Evolutionary conservation across 2,888 invertebrate genomes (phyloP).

Genomic region (Allolobophora icterica): DNA sequence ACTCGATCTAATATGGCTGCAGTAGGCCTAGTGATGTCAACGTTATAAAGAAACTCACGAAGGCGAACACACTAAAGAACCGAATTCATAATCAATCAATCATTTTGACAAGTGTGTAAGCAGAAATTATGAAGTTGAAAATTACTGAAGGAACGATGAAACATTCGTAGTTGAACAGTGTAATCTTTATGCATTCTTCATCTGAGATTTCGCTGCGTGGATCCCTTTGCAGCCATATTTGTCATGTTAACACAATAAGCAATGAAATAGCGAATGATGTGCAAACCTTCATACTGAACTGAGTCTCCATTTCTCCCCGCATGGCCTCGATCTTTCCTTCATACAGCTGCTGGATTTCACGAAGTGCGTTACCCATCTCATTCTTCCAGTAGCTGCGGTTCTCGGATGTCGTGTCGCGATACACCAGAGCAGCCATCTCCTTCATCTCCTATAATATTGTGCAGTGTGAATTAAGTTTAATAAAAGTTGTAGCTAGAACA

Average conservation of each 20-base stretch:
- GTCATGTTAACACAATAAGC: background rate
- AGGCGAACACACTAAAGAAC: no score
- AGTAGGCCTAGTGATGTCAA: no score
- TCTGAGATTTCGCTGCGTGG: background rate
- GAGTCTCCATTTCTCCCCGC: conserved; percentile 67
- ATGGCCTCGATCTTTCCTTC: conserved; percentile 66
- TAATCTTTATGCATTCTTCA: no score
- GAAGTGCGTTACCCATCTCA: conserved; percentile 67
- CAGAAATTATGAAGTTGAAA: no score
- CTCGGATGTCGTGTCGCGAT: conserved; percentile 68
- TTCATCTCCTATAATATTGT: conserved; percentile 64
- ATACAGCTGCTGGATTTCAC: conserved; percentile 69
- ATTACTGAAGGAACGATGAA: no score
- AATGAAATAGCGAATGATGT: background rate
- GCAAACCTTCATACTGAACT: conserved; percentile 68
- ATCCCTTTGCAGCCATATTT: background rate
- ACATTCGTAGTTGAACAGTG: no score
- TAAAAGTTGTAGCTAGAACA: no score
- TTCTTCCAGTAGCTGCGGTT: conserved; percentile 70
- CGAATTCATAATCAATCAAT: no score
- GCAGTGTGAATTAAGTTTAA: no score
- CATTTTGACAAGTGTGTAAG: no score
- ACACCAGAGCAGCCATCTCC: conserved; percentile 67
- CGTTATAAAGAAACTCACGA: no score
- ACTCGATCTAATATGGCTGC: no score